These are phyloP conservation scores for Rhabdophis nuchalis DNA, from an alignment of 2,797 vertebrate genomes.

Conservation along the genomic window DNA sequence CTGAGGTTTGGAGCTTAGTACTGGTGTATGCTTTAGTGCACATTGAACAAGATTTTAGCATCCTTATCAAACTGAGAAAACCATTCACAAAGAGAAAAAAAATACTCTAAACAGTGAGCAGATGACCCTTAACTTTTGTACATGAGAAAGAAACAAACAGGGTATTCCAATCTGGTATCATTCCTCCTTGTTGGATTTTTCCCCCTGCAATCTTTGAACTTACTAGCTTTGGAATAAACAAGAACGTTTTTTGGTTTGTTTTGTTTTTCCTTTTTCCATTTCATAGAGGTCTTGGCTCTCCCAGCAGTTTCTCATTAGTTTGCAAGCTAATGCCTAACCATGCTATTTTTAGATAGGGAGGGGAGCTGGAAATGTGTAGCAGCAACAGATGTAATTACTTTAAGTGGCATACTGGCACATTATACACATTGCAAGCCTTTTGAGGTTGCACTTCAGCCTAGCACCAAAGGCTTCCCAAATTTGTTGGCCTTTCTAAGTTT, in stretches of 20 bases:
- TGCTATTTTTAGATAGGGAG: slow-evolving; percentile 59
- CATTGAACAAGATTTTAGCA: not conserved
- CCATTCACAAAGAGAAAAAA: not conserved
- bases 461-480: not conserved
- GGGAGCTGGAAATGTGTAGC: slow-evolving; percentile 52
- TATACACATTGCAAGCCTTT: not conserved
- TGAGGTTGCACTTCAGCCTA: not conserved
- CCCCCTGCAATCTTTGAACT: not conserved
- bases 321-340: slow-evolving; percentile 44
- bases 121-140: not conserved
- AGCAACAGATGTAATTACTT: slow-evolving; percentile 62
- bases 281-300: slow-evolving; percentile 34
- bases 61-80: not conserved
- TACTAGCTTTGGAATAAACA: not conserved
- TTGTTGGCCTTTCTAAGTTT: not conserved
- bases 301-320: slow-evolving; percentile 34
- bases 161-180: not conserved
- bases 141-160: not conserved
- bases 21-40: not conserved
- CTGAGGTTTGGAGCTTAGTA: not conserved
- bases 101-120: not conserved
- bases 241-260: not conserved
- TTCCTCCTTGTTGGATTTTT: not conserved
- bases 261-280: not conserved
- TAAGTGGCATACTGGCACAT: slow-evolving; percentile 40